Evolutionary conservation across 2,113 vertebrate species (phyloP), one percentile per base, ranked within the genome.

Genomic region (Polypterus bichir): DNA sequence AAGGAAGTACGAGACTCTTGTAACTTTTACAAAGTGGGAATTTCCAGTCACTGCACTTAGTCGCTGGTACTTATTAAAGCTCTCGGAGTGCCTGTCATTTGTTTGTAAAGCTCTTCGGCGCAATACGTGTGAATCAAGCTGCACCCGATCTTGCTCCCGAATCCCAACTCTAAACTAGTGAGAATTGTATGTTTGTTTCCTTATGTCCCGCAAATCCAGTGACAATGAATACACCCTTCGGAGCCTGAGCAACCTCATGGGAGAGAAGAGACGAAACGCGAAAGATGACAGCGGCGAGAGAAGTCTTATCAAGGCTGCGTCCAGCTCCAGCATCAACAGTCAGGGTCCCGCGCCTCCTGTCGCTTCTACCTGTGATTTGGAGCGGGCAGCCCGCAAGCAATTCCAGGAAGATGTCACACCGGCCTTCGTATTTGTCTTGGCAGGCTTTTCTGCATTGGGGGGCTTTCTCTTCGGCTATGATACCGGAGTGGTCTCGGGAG

Each of bases 391-490:
- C 9, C 89, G 92, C 59, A 87, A 90, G 69, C 92, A 93, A 83
- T 94, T 97, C 84, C 90, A 93, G 81, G 89, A 84, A 66, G 89
- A 90, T 74, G 90, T 89, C 72, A 87, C 88, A 6, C 74, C 87
- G 1, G 61, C 51, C 53, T 93, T 97, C 66, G 71, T 97, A 49
- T 87, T 84, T 69, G 79, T 83, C 71, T 74, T 80, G 70, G 82
- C 81, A 52, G 75, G 73, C 64, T 94, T 94, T 82, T 93, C 94
- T 0, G 95, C 93, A 52, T 77, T 98, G 60, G 95, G 95, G 7
- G 95, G 95, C 59, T 93, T 98, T 65, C 87, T 98, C 48, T 97
- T 97, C 66, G 94, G 95, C 68, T 98, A 98, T 46, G 95, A 98
- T 81, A 97, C 94, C 3, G 94, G 95, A 4, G 95, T 98, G 72